A percentile compares a stretch with the other conserved stretches of the same genome.
These are phyloP conservation scores for Pygocentrus nattereri DNA, from an alignment of 2,797 vertebrate genomes.

Conservation along the genomic window DNA sequence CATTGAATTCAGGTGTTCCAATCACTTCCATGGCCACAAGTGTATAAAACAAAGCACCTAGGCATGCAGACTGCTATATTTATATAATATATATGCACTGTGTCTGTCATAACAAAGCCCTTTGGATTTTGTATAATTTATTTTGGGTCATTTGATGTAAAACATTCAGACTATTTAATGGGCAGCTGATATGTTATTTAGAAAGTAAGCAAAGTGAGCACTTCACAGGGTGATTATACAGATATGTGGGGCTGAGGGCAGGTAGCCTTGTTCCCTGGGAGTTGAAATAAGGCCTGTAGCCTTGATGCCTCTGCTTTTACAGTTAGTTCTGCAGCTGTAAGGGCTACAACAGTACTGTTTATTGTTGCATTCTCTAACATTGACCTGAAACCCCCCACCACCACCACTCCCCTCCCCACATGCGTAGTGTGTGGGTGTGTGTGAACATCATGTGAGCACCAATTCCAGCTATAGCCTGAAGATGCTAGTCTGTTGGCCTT, in stretches of 20 bases:
- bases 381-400: slow-evolving; percentile 43
- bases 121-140: no score
- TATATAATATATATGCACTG: no score
- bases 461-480: slow-evolving; percentile 70
- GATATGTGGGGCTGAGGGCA: background rate
- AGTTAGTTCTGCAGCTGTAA: slow-evolving; percentile 25
- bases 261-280: no score
- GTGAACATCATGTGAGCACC: slow-evolving; percentile 75
- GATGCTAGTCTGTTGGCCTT: slow-evolving; percentile 66
- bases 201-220: background rate
- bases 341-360: slow-evolving; percentile 51
- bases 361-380: slow-evolving; percentile 59
- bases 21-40: no score
- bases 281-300: slow-evolving; percentile 27
- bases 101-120: no score
- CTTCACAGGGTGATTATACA: background rate
- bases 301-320: slow-evolving; percentile 5
- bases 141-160: no score
- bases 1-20: no score
- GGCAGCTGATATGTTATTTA: background rate
- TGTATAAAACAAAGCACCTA: no score
- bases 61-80: no score
- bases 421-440: slow-evolving; percentile 52
- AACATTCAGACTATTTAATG: background rate
- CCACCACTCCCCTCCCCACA: slow-evolving; percentile 34